phyloP scores from a whole-genome alignment of 2,113 vertebrate genomes.

The pig (Sus scrofa) region DNA sequence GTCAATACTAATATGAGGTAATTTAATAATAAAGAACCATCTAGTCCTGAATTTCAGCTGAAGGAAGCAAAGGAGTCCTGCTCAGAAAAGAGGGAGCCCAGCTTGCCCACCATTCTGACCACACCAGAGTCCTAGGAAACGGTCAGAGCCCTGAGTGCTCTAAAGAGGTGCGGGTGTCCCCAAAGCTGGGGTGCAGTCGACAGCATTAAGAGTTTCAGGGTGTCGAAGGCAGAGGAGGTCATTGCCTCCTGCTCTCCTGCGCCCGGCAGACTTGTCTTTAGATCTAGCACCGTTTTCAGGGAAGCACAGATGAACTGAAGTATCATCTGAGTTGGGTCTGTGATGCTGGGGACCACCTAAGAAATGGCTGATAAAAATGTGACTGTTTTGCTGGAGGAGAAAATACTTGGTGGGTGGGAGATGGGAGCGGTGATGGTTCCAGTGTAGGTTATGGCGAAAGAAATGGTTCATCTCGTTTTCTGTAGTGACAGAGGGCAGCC shows the following conservation, averaged over 20 bases:
- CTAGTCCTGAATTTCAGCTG: neutral
- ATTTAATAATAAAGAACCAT: neutral
- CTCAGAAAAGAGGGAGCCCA: neutral
- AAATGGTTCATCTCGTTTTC: neutral
- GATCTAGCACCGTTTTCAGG: neutral
- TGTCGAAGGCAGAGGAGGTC: neutral
- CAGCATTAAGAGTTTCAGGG: neutral
- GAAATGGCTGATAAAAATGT: neutral
- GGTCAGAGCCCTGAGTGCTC: neutral
- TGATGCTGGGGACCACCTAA: neutral
- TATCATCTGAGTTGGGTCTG: neutral
- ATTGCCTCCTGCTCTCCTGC: neutral
- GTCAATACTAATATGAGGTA: neutral
- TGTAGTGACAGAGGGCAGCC: neutral
- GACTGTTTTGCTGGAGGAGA: neutral
- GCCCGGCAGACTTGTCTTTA: neutral
- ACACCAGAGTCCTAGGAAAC: neutral
- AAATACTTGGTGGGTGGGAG: neutral
- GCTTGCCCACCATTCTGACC: neutral
- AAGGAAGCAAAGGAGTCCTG: neutral
- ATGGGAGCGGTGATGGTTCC: neutral
- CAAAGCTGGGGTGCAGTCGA: neutral
- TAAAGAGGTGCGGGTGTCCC: neutral
- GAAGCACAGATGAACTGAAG: neutral
- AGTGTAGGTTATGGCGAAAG: neutral